A percentile compares a stretch with the other conserved stretches of the same genome.
Conservation (phyloP, 2,113 vertebrate genomes). For the Oreochromis tanganicae region DNA sequence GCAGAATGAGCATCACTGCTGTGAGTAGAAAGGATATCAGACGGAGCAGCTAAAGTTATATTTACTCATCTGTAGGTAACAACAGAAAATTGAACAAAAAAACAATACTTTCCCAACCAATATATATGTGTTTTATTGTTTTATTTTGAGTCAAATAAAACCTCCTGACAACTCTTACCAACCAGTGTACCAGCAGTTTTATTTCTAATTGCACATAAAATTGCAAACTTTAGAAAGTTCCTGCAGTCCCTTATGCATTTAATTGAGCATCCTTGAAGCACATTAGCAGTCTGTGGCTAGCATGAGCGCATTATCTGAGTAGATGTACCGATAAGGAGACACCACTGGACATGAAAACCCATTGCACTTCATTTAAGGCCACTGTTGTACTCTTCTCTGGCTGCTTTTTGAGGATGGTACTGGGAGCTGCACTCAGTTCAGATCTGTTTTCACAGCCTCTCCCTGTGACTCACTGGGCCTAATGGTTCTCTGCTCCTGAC, state of each 20-base stretch:
- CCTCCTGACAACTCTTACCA: background rate
- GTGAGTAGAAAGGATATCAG: background rate
- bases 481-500: constrained; percentile 60
- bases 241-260: background rate
- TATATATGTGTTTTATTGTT: background rate
- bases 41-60: background rate
- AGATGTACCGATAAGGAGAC: background rate
- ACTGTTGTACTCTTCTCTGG: background rate
- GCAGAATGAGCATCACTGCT: background rate
- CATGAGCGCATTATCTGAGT: background rate
- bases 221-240: background rate
- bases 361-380: background rate
- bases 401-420: background rate
- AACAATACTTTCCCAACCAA: background rate
- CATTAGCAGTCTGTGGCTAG: background rate
- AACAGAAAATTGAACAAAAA: background rate
- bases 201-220: background rate
- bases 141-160: background rate
- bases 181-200: background rate
- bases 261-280: background rate
- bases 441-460: constrained; percentile 56
- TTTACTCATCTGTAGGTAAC: background rate
- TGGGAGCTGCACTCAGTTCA: background rate
- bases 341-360: background rate
- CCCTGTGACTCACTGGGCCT: constrained; percentile 61